Base-by-base conservation (phyloP, 2,797 vertebrate genomes). In the Sebastes matsubarae region DNA sequence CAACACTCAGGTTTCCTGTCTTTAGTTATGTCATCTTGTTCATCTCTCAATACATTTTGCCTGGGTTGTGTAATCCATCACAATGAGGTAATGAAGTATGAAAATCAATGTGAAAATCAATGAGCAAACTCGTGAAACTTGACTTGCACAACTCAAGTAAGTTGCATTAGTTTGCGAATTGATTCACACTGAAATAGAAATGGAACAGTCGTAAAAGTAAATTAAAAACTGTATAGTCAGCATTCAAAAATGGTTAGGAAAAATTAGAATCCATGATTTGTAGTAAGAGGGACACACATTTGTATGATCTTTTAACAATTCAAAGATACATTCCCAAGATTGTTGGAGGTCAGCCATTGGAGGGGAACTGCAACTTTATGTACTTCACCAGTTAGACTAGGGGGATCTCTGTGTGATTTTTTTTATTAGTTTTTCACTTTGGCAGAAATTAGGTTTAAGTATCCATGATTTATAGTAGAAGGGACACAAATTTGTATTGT, bases 51-150 rank as follows among this genome's bases (percentile, higher is more conserved):
- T 8, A 58, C 7, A n/a, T 22, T 54, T 64, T 38, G 6, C 34
- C 27, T 27, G 22, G 10, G 55, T 61, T 61, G 64, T 64, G 65
- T 65, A 30, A 73, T 70, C 20, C 32, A 70, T 81, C 66, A 81
- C 34, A 63, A 38, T 70, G 66, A 72, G 29, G 10, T 69, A 42
- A 80, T 80, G 25, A 27, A 32, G 25, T 42, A 42, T 69, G 25
- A 6, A 70, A 75, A 83, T 66, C 67, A 27, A 69, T 74, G 50
- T 61, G 24, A 68, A 60, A 74, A 65, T 78, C 50, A 74, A 67
- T 83, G 60, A 50, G 34, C 69, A 73, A 55, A 72, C 58, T 77
- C 27, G 29, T 72, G 57, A 68, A 30, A 78, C 36, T 3, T 60
- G 27, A 60, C 10, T 61, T 11, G 18, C 29, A 32, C 29, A 61